Evolutionary conservation across 2,113 vertebrate species (phyloP), one percentile per base, ranked within the genome.

Genomic region (Rhea americana): DNA sequence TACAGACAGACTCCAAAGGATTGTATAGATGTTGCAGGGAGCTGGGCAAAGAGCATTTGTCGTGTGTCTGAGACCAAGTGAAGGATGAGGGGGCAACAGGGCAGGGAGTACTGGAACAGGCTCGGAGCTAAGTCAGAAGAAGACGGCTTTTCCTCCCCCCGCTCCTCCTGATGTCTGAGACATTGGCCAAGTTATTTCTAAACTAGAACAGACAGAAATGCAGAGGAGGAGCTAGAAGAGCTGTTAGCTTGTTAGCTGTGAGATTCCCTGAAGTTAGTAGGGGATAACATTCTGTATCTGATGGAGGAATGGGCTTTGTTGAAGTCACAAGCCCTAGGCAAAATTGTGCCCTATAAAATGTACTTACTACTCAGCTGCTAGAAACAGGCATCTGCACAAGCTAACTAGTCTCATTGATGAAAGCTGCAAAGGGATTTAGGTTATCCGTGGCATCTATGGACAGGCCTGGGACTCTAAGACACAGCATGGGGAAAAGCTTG

Each of bases 291-390:
- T 41, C 47, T 1, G 5, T 0, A 5, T 62, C 32, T 83, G 94
- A n/a, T 55, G 73, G 28, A 80, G 70, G 30, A 45, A 45, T 7
- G 68, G 55, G 86, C 77, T 77, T 55, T 43, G 79, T 24, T 55
- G 91, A 26, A 94, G 86, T 77, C 92, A 62, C 73, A 13, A 81
- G 89, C 94, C 83, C 41, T 7, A 70, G 91, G 93, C 89, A 89
- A 62, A 75, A 61, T 72, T 77, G 65, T 86, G 83, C 30, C 86
- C 93, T 93, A 58, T 3, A 85, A 94, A 95, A 90, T 59, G 53
- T 14, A 3, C 26, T 73, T 56, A 20, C 30, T 37, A 4, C 22
- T 26, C 48, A 22, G 61, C 90, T 89, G 66, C 74, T 87, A 47
- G 50, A 24, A 73, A 10, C 2, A 21, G 50, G 14, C 41, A 50